Base-by-base conservation (phyloP, 2,113 vertebrate genomes). In the Otus sunia region DNA sequence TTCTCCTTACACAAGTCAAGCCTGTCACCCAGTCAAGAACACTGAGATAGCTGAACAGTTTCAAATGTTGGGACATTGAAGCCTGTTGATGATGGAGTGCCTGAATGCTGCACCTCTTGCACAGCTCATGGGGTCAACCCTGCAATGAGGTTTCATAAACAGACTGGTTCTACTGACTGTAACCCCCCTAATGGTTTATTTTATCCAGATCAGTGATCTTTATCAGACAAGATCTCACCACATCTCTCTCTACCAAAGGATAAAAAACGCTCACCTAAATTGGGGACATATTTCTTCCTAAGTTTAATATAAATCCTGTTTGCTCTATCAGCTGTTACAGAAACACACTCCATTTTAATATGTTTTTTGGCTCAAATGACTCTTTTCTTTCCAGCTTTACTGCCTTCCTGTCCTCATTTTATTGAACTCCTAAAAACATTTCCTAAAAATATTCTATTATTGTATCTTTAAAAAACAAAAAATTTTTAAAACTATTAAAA, bases 261-360 rank as follows among this genome's bases (percentile, higher is more conserved):
- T 27, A n/a, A 79, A 74, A 81, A 66, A 16, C 0, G 0, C 18
- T 86, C 3, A 23, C 22, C 19, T 86, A 37, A 81, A 75, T 0
- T 67, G 1, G 25, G 55, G 63, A 74, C 25, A 8, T 30, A 55
- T 45, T 79, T 79, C 49, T 36, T 80, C 39, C 7, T 29, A 37
- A 9, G 4, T 66, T 53, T 53, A 58, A 74, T 45, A 50, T 13
- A 84, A 94, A 85, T 59, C 20, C 53, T 75, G 41, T 59, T 69
- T 58, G 39, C 12, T 90, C 15, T 50, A 69, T 25, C 26, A 78
- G 14, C 43, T 76, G 45, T 66, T 82, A 71, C 16, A 92, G 86
- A 77, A 91, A 69, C 11, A 78, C 32, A 25, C 16, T 47, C 29
- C 12, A 69, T 45, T 86, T 72, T 39, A 86, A 32, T 19, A 59